Conservation (phyloP, 2,888 invertebrate species). For the Chalcis sispes region DNA sequence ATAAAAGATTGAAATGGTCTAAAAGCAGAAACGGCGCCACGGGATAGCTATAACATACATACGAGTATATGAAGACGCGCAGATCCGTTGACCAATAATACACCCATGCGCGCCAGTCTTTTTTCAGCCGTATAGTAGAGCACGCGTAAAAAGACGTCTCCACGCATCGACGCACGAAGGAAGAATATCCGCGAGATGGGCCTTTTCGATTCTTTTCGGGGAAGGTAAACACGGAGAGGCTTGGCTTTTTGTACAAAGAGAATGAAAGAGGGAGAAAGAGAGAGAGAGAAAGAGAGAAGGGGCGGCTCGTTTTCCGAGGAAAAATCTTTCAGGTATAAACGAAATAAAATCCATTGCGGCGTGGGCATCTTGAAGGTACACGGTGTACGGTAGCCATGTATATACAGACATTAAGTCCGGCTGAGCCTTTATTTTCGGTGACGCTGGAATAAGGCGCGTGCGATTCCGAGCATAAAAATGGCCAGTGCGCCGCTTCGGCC, state of each 20-base stretch:
- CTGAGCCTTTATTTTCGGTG: too few species aligned
- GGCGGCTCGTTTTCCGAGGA: constrained; percentile 35
- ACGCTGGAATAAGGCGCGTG: neutral
- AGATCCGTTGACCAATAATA: too few species aligned
- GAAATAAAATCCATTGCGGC: neutral
- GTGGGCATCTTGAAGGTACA: neutral
- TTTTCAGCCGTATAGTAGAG: constrained; percentile 24
- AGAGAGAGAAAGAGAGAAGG: neutral
- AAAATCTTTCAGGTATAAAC: constrained; percentile 33
- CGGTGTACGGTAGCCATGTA: constrained; percentile 1
- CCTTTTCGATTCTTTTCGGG: neutral
- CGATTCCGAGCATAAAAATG: neutral
- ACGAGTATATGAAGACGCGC: neutral
- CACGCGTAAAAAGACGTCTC: too few species aligned
- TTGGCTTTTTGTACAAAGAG: neutral
- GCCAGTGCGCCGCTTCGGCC: neutral
- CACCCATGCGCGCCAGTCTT: constrained; percentile 25
- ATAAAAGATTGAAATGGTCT: too few species aligned
- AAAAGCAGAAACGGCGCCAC: neutral
- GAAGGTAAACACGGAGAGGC: constrained; percentile 33
- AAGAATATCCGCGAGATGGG: constrained; percentile 24
- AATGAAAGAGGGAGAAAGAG: too few species aligned
- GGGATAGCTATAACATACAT: constrained; percentile 12
- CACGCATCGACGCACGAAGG: constrained; percentile 1
- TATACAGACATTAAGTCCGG: too few species aligned